Base-by-base conservation (phyloP, 2,888 invertebrate species). In the Trichopoda pennipes region DNA sequence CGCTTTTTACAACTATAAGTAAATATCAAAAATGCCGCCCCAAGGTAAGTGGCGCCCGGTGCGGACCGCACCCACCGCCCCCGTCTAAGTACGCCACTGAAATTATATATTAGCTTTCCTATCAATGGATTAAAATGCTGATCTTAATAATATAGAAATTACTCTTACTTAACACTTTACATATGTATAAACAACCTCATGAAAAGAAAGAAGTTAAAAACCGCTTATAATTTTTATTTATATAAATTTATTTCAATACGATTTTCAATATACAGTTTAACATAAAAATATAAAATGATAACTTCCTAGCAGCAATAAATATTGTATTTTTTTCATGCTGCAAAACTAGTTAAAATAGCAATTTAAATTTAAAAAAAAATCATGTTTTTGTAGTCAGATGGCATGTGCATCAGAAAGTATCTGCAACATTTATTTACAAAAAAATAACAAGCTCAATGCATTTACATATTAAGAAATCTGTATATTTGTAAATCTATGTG, bases 191-290 rank as follows among this genome's bases (percentile, higher is more conserved):
- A n/a, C 10, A 12, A 19, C 35, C 14, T 32, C 12, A 32, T 7
- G 10, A 9, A 63, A 28, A 23, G 42, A 66, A n/a, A 3, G 23
- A 66, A 38, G 38, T 12, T 38, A 42, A 53, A 53, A 38, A 42
- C 10, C 21, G n/a, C 12, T 42, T 32, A 16, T 17, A 6, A 28
- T 16, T 69, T 19, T 47, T n/a, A 47, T 21, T 49, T 35, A n/a
- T n/a, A n/a, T 14, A 19, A 17, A 32, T 56, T 47, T 56, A 6
- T 12, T 47, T 1, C 53, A 64, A 63, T 79, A 47, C 70, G 76
- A 80, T 72, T 72, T 72, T 61, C 21, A 55, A 76, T 61, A 66
- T 55, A 81, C 56, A 56, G 76, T 49, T 72, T 35, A 28, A 23
- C 44, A 53, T 47, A 32, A 55, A 61, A 61, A 42, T 58, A 21